A percentile compares a stretch with the other conserved stretches of the same genome.
Conservation (phyloP, 1,140 invertebrate species). For the Chlorops oryzae region DNA sequence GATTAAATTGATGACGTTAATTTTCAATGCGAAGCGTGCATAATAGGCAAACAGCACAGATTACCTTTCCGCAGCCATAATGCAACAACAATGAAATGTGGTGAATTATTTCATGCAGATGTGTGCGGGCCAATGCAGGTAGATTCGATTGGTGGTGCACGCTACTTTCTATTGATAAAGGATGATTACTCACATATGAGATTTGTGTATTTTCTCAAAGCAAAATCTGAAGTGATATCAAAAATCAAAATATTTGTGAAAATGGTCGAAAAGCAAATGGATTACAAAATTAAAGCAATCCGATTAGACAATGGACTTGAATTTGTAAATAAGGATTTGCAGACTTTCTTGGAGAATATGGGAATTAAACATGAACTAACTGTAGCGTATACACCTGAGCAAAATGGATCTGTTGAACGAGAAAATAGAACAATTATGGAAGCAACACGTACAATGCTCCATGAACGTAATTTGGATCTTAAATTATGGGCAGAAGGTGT, state of each 20-base stretch:
- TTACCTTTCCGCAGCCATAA: conserved; percentile 29
- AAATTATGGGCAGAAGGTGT: conserved; percentile 51
- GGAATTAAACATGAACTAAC: conserved; percentile 45
- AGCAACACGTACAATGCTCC: conserved; percentile 30
- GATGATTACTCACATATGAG: conserved; percentile 46
- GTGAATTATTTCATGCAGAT: conserved; percentile 48
- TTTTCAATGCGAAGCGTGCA: conserved; percentile 40
- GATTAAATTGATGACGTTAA: conserved; percentile 1
- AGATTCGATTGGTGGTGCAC: conserved; percentile 30
- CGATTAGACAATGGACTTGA: conserved; percentile 46
- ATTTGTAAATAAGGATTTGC: conserved; percentile 31
- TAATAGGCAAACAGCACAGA: conserved; percentile 42
- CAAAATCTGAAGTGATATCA: conserved; percentile 39
- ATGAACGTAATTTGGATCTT: conserved; percentile 25
- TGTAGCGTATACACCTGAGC: conserved; percentile 42
- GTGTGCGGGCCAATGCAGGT: conserved; percentile 47
- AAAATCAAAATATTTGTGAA: conserved; percentile 6
- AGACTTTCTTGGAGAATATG: conserved; percentile 18
- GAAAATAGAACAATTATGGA: conserved; percentile 21
- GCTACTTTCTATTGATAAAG: conserved; percentile 44
- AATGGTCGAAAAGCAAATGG: neutral
- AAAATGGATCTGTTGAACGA: conserved; percentile 47
- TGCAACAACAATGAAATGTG: conserved; percentile 18
- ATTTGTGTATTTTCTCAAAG: conserved; percentile 43
- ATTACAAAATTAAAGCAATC: conserved; percentile 32